Percentiles rank a stretch among this genome's conserved stretches.
phyloP scores from a whole-genome alignment of 2,113 vertebrate genomes.

The Oreocharis arfaki region DNA sequence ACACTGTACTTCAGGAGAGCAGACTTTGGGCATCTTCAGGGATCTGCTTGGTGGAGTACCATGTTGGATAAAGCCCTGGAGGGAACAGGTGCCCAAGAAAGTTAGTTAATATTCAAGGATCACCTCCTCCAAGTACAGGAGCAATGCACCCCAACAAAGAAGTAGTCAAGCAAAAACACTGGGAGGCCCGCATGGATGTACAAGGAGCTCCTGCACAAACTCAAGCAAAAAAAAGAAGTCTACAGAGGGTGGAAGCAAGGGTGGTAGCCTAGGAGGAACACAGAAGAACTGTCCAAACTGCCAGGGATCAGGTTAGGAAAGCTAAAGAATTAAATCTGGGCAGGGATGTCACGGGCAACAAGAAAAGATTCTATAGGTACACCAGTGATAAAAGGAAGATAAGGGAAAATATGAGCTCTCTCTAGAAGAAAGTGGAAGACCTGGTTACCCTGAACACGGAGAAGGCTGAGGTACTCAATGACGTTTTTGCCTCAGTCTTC shows the following conservation, averaged over 20 bases:
- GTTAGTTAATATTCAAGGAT: neutral
- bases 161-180: neutral
- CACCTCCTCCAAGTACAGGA: neutral
- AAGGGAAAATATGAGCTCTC: neutral
- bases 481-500: neutral
- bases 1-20: neutral
- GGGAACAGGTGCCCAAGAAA: neutral
- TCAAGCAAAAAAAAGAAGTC: neutral
- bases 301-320: neutral
- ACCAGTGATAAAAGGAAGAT: neutral
- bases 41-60: neutral
- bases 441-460: neutral
- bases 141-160: neutral
- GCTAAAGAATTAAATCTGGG: neutral
- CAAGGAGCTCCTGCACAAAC: neutral
- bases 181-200: neutral
- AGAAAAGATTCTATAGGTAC: neutral
- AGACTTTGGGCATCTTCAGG: neutral
- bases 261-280: neutral
- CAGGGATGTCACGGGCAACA: neutral
- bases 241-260: neutral
- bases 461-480: neutral
- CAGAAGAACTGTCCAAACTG: fast-evolving
- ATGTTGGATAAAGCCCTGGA: neutral
- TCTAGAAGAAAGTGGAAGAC: neutral